A percentile compares a stretch with the other conserved stretches of the same genome.
phyloP scores from a whole-genome alignment of 2,797 vertebrate species.

The Clamator glandarius region DNA sequence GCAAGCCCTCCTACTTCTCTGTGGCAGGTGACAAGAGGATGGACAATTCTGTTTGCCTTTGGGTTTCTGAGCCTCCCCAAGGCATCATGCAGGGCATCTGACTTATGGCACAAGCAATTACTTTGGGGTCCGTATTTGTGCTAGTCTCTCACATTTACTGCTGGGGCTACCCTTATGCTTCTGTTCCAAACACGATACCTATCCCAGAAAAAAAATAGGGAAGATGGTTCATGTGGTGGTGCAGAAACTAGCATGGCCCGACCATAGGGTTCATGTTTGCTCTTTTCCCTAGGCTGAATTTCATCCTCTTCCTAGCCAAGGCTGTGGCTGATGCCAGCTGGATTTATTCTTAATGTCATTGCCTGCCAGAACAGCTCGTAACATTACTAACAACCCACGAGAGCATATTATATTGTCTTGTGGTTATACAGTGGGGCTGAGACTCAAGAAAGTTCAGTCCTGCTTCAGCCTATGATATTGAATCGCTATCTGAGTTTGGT shows the following conservation, averaged over 20 bases:
- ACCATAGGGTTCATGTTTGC: fast-evolving
- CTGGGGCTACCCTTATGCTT: not conserved
- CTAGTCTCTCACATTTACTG: not conserved
- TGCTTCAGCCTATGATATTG: not conserved
- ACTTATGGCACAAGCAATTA: not conserved
- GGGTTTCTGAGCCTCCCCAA: fast-evolving
- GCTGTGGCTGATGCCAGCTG: not conserved
- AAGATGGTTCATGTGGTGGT: not conserved
- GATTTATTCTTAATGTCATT: not conserved
- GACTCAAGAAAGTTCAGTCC: not conserved
- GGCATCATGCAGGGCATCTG: not conserved
- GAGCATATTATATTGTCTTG: not conserved
- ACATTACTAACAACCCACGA: fast-evolving
- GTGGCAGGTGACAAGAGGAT: not conserved
- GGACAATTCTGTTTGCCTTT: not conserved
- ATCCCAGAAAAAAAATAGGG: not conserved
- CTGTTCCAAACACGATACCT: not conserved
- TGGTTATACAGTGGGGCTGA: not conserved
- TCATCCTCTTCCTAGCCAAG: not conserved
- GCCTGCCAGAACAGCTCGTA: fast-evolving
- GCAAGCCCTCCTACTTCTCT: not conserved
- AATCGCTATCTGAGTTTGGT: fast-evolving
- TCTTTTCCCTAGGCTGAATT: not conserved
- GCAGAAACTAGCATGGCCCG: not conserved
- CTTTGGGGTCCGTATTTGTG: not conserved